phyloP scores from a whole-genome alignment of 2,113 vertebrate genomes.

The Chamaea fasciata region DNA sequence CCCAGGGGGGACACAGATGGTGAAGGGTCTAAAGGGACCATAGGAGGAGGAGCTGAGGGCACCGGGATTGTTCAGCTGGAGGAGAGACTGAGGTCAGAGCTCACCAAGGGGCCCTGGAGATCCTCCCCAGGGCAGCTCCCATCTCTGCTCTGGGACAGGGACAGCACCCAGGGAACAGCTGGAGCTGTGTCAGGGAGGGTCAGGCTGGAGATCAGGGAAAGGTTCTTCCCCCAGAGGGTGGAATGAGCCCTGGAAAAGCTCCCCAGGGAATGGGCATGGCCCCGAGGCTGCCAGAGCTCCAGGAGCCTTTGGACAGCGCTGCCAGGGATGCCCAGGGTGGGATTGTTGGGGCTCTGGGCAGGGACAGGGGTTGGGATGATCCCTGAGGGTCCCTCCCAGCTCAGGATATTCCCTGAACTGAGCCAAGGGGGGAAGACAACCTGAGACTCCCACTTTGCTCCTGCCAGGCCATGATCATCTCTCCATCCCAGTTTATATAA shows the following conservation, averaged over 20 bases:
- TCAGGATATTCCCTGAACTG: background rate
- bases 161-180: accelerated
- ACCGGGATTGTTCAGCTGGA: background rate
- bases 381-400: background rate
- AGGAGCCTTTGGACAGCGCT: too few species aligned
- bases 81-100: background rate
- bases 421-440: background rate
- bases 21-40: too few species aligned
- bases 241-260: too few species aligned
- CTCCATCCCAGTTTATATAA: background rate
- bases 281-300: too few species aligned
- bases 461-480: accelerated
- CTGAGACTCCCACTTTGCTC: background rate
- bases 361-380: background rate
- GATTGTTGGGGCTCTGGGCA: background rate
- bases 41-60: accelerated
- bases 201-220: too few species aligned
- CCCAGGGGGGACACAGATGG: too few species aligned
- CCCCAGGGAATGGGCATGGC: too few species aligned
- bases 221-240: too few species aligned
- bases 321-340: too few species aligned
- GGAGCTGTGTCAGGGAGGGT: background rate
- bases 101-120: background rate
- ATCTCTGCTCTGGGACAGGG: background rate
- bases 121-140: background rate